Conservation (phyloP, 1,140 invertebrate genomes). For the Pollicipes pollicipes region DNA sequence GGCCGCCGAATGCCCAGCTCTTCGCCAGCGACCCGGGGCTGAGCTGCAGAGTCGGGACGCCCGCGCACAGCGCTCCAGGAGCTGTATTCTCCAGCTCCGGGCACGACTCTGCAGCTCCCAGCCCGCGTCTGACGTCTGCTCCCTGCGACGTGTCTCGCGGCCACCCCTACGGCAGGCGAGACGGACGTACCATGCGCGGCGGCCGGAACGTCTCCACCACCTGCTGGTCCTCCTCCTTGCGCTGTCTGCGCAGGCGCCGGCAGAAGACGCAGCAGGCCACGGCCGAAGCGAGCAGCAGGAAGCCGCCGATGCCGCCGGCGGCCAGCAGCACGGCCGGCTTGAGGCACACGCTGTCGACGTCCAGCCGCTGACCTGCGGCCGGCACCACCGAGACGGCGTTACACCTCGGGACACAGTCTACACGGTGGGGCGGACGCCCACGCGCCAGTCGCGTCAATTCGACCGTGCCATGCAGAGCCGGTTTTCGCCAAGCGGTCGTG, state of each 20-base stretch:
- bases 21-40: too few relatives aligned
- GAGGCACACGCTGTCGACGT: background rate
- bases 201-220: background rate
- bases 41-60: too few relatives aligned
- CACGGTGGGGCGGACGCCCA: too few relatives aligned
- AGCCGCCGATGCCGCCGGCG: constrained; percentile 12
- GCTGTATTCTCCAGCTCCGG: too few relatives aligned
- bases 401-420: background rate
- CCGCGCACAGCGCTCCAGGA: too few relatives aligned
- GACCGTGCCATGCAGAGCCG: too few relatives aligned
- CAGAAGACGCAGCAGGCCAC: constrained; percentile 15
- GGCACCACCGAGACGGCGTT: background rate
- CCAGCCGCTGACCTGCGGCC: background rate
- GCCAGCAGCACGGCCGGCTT: background rate
- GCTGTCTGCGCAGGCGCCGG: constrained; percentile 13
- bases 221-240: background rate
- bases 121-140: too few relatives aligned
- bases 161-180: constrained; percentile 5
- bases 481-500: too few relatives aligned
- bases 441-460: too few relatives aligned
- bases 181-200: background rate
- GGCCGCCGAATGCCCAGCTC: too few relatives aligned
- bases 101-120: too few relatives aligned
- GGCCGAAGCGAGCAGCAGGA: constrained; percentile 13
- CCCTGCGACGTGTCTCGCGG: too few relatives aligned